Conservation (phyloP, 2,797 vertebrate genomes). For the Pygocentrus nattereri region DNA sequence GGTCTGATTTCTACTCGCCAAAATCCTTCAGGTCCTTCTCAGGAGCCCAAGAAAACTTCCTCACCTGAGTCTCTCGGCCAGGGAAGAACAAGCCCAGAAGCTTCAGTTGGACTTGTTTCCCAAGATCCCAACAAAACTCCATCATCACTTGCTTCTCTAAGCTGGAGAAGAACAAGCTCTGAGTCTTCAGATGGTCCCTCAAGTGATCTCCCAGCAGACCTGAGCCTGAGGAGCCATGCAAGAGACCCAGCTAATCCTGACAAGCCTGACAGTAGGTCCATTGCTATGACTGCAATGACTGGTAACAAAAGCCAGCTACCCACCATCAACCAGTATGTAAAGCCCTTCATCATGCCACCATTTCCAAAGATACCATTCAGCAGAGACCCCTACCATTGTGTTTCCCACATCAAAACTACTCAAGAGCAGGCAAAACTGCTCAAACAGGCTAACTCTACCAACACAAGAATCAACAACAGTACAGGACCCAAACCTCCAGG, state of each 20-base stretch:
- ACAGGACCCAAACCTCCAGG: conserved; percentile 18
- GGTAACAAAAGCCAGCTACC: conserved; percentile 10
- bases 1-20: conserved; percentile 41
- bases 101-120: not conserved
- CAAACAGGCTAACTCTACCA: conserved; percentile 1
- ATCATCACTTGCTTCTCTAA: not conserved
- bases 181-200: not conserved
- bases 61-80: not conserved
- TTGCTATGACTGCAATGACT: not conserved
- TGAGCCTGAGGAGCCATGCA: conserved; percentile 43
- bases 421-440: too few relatives aligned
- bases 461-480: conserved; percentile 32
- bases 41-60: conserved; percentile 6
- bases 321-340: not conserved
- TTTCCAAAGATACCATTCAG: not conserved
- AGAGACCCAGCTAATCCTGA: conserved; percentile 3
- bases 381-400: conserved; percentile 17
- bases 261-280: not conserved
- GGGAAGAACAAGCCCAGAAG: not conserved
- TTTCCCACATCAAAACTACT: not conserved
- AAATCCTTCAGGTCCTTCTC: not conserved
- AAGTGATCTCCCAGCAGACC: conserved; percentile 36
- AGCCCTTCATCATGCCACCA: not conserved
- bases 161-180: not conserved
- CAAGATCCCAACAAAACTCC: conserved; percentile 10